Conservation (phyloP, 2,113 vertebrate species). For the Coregonus clupeaformis region DNA sequence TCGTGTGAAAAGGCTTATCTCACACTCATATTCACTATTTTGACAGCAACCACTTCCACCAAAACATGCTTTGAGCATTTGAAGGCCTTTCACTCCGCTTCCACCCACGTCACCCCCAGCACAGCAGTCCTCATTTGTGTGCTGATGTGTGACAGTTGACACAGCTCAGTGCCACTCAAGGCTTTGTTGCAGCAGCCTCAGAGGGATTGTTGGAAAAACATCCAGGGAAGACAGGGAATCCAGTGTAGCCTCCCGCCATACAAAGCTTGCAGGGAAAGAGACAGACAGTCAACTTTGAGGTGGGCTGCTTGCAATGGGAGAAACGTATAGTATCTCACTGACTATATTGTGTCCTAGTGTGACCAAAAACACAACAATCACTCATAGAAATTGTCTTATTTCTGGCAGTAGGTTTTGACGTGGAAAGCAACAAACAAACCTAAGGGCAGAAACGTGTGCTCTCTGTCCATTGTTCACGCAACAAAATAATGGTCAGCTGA, state of each 20-base stretch:
- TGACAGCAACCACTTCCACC: conserved; percentile 54
- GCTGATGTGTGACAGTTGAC: conserved; percentile 67
- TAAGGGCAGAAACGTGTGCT: conserved; percentile 24
- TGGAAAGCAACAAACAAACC: conserved; percentile 12
- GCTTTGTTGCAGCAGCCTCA: conserved; percentile 52
- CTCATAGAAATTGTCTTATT: no score
- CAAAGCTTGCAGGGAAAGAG: not conserved
- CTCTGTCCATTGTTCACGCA: conserved; percentile 7
- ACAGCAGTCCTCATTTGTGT: conserved; percentile 51
- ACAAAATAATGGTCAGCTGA: conserved; percentile 1
- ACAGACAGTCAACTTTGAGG: no score
- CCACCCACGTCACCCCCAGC: conserved; percentile 21
- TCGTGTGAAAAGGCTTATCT: conserved; percentile 44
- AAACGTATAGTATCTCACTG: no score
- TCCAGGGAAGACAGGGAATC: not conserved
- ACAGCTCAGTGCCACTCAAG: conserved; percentile 61
- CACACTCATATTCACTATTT: conserved; percentile 34
- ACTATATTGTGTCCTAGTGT: no score
- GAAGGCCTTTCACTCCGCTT: conserved; percentile 38
- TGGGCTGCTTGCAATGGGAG: no score
- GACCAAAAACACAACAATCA: no score
- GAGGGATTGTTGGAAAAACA: conserved; percentile 43
- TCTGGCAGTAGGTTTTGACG: not conserved
- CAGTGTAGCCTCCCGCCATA: not conserved
- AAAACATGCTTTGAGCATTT: conserved; percentile 49